Evolutionary conservation across 2,797 vertebrate genomes (phyloP).

Genomic region (Tamandua tetradactyla): DNA sequence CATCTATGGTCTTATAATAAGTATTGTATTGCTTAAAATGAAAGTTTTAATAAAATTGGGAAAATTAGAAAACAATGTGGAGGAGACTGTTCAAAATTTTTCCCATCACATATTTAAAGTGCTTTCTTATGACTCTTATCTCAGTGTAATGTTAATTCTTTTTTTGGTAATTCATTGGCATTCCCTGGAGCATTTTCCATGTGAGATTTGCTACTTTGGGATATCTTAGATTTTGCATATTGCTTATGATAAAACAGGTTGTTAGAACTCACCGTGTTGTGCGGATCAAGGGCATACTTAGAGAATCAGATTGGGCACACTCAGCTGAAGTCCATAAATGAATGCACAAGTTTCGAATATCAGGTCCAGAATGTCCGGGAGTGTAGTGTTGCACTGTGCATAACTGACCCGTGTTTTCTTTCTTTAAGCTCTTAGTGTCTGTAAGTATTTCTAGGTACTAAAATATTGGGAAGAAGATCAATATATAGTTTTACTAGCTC

Average conservation of each 20-base stretch:
- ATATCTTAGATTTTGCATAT: constrained; percentile 6
- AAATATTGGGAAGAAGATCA: not conserved
- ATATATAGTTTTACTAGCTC: constrained; percentile 9
- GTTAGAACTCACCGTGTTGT: not conserved
- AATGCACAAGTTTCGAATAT: not conserved
- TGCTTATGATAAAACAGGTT: not conserved
- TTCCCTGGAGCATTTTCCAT: not conserved
- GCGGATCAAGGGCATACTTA: not conserved
- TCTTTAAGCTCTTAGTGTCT: not conserved
- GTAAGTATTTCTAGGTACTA: constrained; percentile 3
- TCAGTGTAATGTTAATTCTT: not conserved
- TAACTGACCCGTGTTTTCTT: not conserved
- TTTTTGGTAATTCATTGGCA: not conserved
- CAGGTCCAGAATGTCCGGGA: not conserved
- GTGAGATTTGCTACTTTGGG: not conserved
- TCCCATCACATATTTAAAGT: not conserved
- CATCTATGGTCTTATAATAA: not conserved
- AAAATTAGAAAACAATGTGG: not conserved
- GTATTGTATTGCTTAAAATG: not conserved
- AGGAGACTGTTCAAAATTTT: not conserved
- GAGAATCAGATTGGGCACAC: not conserved
- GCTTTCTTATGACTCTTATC: constrained; percentile 3
- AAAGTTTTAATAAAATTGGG: not conserved
- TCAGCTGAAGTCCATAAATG: not conserved
- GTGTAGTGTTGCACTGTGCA: not conserved